These are phyloP conservation scores for Galago senegalensis DNA, from an alignment of 2,797 vertebrate species.

Conservation along the genomic window DNA sequence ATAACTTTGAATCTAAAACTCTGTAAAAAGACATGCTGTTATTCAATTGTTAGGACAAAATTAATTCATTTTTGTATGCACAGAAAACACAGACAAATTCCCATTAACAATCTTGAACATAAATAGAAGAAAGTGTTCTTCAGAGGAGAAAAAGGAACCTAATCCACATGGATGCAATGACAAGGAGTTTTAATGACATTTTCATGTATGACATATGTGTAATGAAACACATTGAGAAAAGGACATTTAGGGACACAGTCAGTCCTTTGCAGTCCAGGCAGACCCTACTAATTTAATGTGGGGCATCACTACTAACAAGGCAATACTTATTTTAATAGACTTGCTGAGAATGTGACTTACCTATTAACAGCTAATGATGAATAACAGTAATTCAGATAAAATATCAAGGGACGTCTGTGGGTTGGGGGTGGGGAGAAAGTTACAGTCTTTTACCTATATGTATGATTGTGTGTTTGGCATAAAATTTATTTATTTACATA, in stretches of 20 bases:
- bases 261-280: background rate
- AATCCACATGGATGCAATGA: background rate
- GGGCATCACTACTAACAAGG: background rate
- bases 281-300: background rate
- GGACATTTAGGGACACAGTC: background rate
- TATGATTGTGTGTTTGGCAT: background rate
- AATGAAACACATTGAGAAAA: background rate
- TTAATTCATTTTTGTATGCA: background rate
- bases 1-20: background rate
- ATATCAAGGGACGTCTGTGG: background rate
- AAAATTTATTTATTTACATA: background rate
- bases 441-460: background rate
- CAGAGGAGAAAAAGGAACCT: background rate
- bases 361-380: background rate
- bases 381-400: background rate
- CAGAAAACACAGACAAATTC: background rate
- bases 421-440: background rate
- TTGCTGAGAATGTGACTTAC: background rate
- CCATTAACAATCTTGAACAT: background rate
- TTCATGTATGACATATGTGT: background rate
- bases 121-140: background rate
- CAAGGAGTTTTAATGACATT: background rate
- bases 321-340: background rate
- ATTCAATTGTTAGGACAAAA: background rate
- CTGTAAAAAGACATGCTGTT: background rate